phyloP scores from a whole-genome alignment of 2,113 vertebrate genomes.

The Podarcis muralis region DNA sequence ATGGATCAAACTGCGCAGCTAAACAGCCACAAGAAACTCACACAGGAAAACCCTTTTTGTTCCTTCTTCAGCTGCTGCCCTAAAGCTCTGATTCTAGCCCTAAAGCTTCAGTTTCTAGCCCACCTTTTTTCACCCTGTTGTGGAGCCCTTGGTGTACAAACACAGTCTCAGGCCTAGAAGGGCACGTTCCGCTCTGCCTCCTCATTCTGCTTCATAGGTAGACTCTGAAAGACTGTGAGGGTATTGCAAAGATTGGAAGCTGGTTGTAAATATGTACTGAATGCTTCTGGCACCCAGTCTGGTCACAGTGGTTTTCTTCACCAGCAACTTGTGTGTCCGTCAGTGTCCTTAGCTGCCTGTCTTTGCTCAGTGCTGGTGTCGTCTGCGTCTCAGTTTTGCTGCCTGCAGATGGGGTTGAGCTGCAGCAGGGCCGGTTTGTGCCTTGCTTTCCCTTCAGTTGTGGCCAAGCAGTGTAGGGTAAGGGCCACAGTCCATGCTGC shows the following conservation, averaged over 20 bases:
- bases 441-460: background rate
- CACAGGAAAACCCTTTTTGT: too few relatives aligned
- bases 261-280: background rate
- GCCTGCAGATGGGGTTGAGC: background rate
- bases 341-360: background rate
- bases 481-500: background rate
- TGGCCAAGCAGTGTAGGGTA: background rate
- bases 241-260: background rate
- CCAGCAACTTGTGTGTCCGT: background rate
- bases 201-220: background rate
- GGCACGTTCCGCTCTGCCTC: background rate
- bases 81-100: too few relatives aligned
- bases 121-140: background rate
- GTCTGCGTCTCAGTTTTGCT: background rate
- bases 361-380: background rate
- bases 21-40: too few relatives aligned
- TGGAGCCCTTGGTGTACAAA: background rate
- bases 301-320: background rate
- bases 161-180: background rate
- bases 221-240: background rate
- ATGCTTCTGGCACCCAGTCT: too few relatives aligned
- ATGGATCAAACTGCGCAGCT: too few relatives aligned
- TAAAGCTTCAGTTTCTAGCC: background rate
- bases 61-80: too few relatives aligned
- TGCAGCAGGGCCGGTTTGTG: background rate